Percentiles rank a stretch among this genome's conserved stretches.
phyloP scores from a whole-genome alignment of 2,888 invertebrate genomes.

The Eumacrocentrus americanus region DNA sequence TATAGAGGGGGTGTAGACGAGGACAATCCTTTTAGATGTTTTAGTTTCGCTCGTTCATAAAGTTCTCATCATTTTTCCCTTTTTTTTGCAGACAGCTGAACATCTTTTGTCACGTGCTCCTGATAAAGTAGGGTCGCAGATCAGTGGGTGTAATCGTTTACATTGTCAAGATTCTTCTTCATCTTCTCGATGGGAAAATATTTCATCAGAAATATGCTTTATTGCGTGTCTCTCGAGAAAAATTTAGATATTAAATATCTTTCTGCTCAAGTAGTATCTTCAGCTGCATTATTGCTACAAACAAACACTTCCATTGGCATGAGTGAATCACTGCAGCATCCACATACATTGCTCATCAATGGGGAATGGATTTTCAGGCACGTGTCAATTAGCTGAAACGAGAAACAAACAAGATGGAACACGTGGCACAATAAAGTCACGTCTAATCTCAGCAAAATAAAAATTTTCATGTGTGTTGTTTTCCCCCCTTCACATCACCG shows the following conservation, averaged over 20 bases:
- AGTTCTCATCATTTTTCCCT: conserved; percentile 5
- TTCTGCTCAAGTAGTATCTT: too few species aligned
- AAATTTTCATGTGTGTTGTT: too few species aligned
- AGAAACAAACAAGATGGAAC: conserved; percentile 40
- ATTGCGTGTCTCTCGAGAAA: too few species aligned
- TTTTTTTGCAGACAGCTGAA: conserved; percentile 18
- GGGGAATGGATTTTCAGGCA: conserved; percentile 34
- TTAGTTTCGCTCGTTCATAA: conserved; percentile 31
- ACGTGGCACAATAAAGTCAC: conserved; percentile 33
- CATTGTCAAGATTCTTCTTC: too few species aligned
- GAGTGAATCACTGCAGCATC: neutral
- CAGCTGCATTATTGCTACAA: too few species aligned
- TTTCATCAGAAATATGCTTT: too few species aligned
- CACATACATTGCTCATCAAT: conserved; percentile 6
- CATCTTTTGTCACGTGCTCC: conserved; percentile 17
- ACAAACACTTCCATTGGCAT: too few species aligned
- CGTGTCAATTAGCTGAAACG: conserved; percentile 50
- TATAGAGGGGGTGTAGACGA: conserved; percentile 27
- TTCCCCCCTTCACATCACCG: too few species aligned
- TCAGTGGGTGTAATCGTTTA: too few species aligned
- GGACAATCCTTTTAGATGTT: too few species aligned
- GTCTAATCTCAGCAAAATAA: conserved; percentile 12
- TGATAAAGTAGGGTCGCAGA: conserved; percentile 20
- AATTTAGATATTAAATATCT: too few species aligned
- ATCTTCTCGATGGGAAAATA: too few species aligned